Base-by-base conservation (phyloP, 2,797 vertebrate genomes). In the Lutjanus argentimaculatus region DNA sequence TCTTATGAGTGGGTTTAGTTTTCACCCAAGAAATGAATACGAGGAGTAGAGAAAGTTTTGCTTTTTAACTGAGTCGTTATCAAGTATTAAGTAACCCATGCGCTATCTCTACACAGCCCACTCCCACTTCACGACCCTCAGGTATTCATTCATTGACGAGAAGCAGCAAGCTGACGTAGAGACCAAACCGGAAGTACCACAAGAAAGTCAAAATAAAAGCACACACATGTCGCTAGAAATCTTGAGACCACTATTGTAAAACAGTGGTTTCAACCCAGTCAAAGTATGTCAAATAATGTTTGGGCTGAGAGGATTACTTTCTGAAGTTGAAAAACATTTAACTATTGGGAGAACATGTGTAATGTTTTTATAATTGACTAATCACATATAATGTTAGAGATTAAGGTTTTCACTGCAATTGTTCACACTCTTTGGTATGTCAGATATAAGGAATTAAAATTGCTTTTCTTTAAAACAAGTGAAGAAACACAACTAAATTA, bases 41-140 rank as follows among this genome's bases (percentile, higher is more conserved):
- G 13, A 16, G 6, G 6, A 21, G 19, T 0, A 9, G 7, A 36
- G n/a, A 25, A 16, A 8, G 19, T 9, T 40, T 1, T 16, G 5
- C 0, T 11, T 0, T 9, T n/a, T 1, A 6, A 8, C 22, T 4
- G 5, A 21, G 13, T 0, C 3, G 22, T 59, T 11, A 9, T 17
- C 30, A 16, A 1, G 10, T 3, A 6, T 67, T 51, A n/a, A 52
- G 30, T 59, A 66, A 25, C 3, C n/a, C 30, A 2, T 15, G 59
- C 0, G 10, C 46, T 21, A 0, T 11, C 14, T 15, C 0, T 2
- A 0, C 30, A 15, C 14, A 13, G 21, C 21, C 2, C 56, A 13
- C 59, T 10, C 42, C 72, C 43, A 15, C 46, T 19, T 6, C 43
- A 15, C 46, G 15, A 4, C 40, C 4, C 42, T 1, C 45, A 22